Percentiles rank a stretch among this genome's conserved stretches.
These are phyloP conservation scores for Coboldia fuscipes DNA, from an alignment of 1,140 invertebrate genomes.

Conservation along the genomic window DNA sequence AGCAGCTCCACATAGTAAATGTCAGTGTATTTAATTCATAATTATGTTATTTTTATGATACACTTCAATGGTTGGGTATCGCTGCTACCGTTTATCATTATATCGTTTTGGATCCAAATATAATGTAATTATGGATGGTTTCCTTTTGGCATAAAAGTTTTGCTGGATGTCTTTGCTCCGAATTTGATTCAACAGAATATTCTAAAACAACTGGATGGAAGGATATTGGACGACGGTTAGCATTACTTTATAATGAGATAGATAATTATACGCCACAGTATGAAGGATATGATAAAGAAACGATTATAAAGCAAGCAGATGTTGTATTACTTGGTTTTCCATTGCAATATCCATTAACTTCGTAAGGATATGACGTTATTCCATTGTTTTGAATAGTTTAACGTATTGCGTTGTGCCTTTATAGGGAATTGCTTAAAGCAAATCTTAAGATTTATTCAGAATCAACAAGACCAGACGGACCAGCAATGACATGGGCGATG, in stretches of 20 bases:
- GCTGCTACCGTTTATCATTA: too few species aligned
- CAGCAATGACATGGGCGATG: conserved; percentile 35
- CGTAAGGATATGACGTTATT: conserved; percentile 28
- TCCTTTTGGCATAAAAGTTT: conserved; percentile 15
- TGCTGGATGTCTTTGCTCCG: conserved; percentile 20
- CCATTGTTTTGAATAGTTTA: too few species aligned
- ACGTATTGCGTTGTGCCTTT: too few species aligned
- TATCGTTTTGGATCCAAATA: not conserved
- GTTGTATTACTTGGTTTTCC: conserved; percentile 28
- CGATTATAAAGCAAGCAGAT: conserved; percentile 30
- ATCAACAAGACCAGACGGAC: conserved; percentile 25
- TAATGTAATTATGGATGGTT: not conserved
- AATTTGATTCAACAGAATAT: not conserved
- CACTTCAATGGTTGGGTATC: too few species aligned
- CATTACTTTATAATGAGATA: conserved; percentile 22
- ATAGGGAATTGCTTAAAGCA: too few species aligned
- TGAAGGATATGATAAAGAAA: conserved; percentile 20
- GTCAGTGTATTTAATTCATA: too few species aligned
- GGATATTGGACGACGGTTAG: conserved; percentile 23
- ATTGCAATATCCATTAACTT: conserved; percentile 23
- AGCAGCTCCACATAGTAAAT: too few species aligned
- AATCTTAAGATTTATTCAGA: conserved; percentile 25
- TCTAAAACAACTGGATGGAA: conserved; percentile 15
- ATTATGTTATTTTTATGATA: too few species aligned
- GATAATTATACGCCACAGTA: conserved; percentile 31